phyloP scores from a whole-genome alignment of 2,113 vertebrate genomes.

The Nicator chloris region DNA sequence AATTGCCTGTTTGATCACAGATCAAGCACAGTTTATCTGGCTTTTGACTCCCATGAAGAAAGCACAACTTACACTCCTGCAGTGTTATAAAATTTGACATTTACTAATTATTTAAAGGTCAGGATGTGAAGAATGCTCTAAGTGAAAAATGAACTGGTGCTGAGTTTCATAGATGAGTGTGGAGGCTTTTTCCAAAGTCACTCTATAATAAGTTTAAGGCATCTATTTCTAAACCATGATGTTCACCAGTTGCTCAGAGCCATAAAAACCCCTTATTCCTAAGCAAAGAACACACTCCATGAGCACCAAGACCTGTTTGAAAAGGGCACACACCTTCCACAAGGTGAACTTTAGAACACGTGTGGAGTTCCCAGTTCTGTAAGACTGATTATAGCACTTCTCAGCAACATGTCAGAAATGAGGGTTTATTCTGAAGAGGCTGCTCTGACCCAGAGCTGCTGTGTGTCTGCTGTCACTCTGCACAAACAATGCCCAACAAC shows the following conservation, averaged over 20 bases:
- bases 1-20: conserved; percentile 27
- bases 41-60: not conserved
- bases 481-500: not conserved
- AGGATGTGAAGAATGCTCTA: conserved; percentile 12
- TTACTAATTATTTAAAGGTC: conserved; percentile 29
- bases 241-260: not conserved
- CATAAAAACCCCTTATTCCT: not conserved
- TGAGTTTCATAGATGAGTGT: not conserved
- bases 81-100: conserved; percentile 5
- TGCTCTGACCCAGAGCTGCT: not conserved
- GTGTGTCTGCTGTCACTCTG: not conserved
- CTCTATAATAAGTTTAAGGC: not conserved
- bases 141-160: conserved; percentile 17
- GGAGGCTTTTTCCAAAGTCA: conserved; percentile 9
- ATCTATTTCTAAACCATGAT: conserved; percentile 21
- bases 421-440: not conserved
- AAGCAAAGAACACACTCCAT: not conserved
- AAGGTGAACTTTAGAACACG: not conserved
- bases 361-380: not conserved
- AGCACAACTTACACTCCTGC: not conserved
- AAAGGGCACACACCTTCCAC: not conserved
- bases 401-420: not conserved
- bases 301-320: not conserved
- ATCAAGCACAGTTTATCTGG: not conserved
- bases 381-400: not conserved